Conservation (phyloP, 2,113 vertebrate genomes). For the Neogobius melanostomus region DNA sequence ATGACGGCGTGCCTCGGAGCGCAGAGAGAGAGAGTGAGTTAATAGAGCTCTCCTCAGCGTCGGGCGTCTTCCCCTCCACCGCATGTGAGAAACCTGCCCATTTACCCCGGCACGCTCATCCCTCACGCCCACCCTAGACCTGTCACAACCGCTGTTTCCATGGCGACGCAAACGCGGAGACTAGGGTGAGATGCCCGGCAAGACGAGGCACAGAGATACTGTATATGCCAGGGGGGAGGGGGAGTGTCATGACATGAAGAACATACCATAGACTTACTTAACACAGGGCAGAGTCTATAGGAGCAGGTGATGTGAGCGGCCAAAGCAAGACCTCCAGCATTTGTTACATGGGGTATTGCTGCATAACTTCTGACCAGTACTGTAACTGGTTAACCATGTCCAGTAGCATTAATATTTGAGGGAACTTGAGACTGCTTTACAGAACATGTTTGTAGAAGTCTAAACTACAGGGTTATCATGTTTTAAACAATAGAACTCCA, state of each 20-base stretch:
- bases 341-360: too few relatives aligned
- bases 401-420: too few relatives aligned
- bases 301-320: conserved; percentile 25
- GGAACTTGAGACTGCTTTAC: too few relatives aligned
- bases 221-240: conserved; percentile 50
- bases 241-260: conserved; percentile 40
- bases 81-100: conserved; percentile 65
- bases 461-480: too few relatives aligned
- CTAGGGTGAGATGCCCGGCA: conserved; percentile 69
- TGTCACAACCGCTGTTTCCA: conserved; percentile 75
- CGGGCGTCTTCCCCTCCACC: conserved; percentile 18
- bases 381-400: too few relatives aligned
- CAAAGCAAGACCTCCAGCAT: too few relatives aligned
- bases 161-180: conserved; percentile 69
- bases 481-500: too few relatives aligned
- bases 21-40: conserved; percentile 29
- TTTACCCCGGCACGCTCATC: conserved; percentile 73
- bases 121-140: conserved; percentile 75
- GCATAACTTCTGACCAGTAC: too few relatives aligned
- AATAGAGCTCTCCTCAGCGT: conserved; percentile 44
- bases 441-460: too few relatives aligned
- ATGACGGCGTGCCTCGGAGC: conserved; percentile 59
- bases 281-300: conserved; percentile 23
- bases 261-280: neutral
- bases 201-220: conserved; percentile 58